Evolutionary conservation across 2,888 invertebrate species (phyloP), one percentile per base, ranked within the genome.

Genomic region (Capitulum mitella): DNA sequence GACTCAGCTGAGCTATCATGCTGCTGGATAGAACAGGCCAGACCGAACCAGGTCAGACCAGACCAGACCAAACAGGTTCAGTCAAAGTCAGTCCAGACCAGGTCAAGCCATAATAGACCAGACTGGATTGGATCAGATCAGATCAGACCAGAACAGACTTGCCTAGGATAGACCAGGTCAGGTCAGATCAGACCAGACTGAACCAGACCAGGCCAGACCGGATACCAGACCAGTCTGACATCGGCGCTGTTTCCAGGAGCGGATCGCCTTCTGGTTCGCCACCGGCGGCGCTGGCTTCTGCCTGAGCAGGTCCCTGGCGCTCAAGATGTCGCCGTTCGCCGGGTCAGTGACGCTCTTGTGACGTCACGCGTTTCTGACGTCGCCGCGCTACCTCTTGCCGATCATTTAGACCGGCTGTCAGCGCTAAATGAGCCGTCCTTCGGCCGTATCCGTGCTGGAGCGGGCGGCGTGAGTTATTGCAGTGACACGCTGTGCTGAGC

Each of bases 271-370:
- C 43, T 43, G 43, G 43, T 43, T 43, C 43, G 43, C 6, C 6
- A 43, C 43, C 6, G 43, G 43, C 43, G 43, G 43, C 43, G 43
- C 12, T 34, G 22, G 64, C 29, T 19, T 3, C 34, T 10, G 64
- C 43, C 5, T 43, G 6, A 43, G 43, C 43, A 5, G 43, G 43
- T 5, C 43, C 43, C 43, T 43, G 84, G 95, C 96, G 78, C 88
- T 95, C 83, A 95, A 95, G 88, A 97, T 98, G 96, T 89, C 93
- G 87, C 95, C 97, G 82, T 90, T 95, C 85, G 95, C 96, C 83
- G 92, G 93, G 95, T 95, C 88, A 89, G 90, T 8, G 6, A 43
- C 43, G 43, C 43, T 43, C n/a, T n/a, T n/a, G n/a, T n/a, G n/a
- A n/a, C n/a, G n/a, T n/a, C n/a, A n/a, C n/a, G n/a, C n/a, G n/a